Evolutionary conservation across 2,797 vertebrate genomes (phyloP), one percentile per base, ranked within the genome.

Genomic region (Chloroceryle amazona): DNA sequence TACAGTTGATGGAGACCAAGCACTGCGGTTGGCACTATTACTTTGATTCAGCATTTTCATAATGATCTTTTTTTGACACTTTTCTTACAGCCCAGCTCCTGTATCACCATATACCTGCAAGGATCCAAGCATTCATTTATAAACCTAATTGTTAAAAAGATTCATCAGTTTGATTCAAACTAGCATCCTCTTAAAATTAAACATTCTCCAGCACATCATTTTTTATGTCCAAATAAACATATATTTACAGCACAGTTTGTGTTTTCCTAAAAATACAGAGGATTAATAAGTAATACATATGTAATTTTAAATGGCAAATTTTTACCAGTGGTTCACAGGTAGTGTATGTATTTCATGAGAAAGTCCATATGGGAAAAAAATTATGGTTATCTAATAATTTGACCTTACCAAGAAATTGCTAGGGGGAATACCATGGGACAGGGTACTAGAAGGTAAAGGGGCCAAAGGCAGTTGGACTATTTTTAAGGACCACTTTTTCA

Each of bases 1-100:
- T 49, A 0, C 4, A 0, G 1, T 10, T 68, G 12, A 29, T 46
- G 66, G 7, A 23, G 6, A 46, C 0, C 2, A 73, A 68, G 8
- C 6, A 5, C 31, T 5, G 0, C 18, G 10, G 15, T 22, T 26
- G 9, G 8, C 25, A 68, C 14, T 28, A 4, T 41, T 90, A 22
- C 7, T 62, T 19, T 33, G 39, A 65, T 9, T 57, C 51, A 31
- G 2, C 18, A 17, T 35, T 86, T 46, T 42, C 26, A 55, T 51
- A 54, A 75, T 1, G 3, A 57, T 10, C 0, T 8, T 23, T 78
- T 10, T 31, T 44, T 37, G 8, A 13, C 20, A 20, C 14, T 82
- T 61, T 15, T 44, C 4, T 21, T 72, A 61, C 21, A 73, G 11
- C 28, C 17, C 14, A 37, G 10, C 44, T 85, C 20, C 51, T 9